Base-by-base conservation (phyloP, 2,797 vertebrate genomes). In the Sebastes minor region DNA sequence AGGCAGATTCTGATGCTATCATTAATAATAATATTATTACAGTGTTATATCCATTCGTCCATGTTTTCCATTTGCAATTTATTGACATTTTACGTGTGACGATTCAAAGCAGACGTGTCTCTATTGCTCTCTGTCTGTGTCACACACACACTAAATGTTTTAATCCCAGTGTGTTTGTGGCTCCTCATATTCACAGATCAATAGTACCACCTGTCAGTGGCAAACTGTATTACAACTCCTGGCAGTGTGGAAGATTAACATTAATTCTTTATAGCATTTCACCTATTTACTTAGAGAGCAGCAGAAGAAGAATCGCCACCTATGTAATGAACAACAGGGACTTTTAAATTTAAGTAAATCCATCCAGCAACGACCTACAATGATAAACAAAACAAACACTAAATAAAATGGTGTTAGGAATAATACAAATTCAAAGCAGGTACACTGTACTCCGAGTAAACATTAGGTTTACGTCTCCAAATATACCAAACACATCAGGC, bases 161-260 rank as follows among this genome's bases (percentile, higher is more conserved):
- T 55, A 38, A 60, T 55, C 8, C 8, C 3, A 61, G 63, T 61
- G 61, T 72, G 35, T 71, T 33, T 64, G 46, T 66, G 52, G 16
- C 2, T 52, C 13, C 33, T 70, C 30, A 81, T 64, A 82, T 77
- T 56, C 55, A 75, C 9, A 86, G 89, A 83, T 82, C 90, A 86
- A 86, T 81, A 90, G 80, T 73, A 89, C 87, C 92, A 78, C 87
- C 92, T 90, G 74, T 85, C 82, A 75, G 84, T 49, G 4, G 46
- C n/a, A 42, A 12, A 10, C 53, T 53, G 70, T 16, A 90, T 60
- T 84, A 66, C 81, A 86, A 59, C 49, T 74, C 46, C 46, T 62
- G 57, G 42, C 38, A 65, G 16, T 11, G 7, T 22, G 22, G 55
- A 66, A 18, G 35, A 78, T 61, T 38, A 46, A 71, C 49, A 74